Conservation (phyloP, 2,888 invertebrate genomes). For the Caradrina clavipalpis region DNA sequence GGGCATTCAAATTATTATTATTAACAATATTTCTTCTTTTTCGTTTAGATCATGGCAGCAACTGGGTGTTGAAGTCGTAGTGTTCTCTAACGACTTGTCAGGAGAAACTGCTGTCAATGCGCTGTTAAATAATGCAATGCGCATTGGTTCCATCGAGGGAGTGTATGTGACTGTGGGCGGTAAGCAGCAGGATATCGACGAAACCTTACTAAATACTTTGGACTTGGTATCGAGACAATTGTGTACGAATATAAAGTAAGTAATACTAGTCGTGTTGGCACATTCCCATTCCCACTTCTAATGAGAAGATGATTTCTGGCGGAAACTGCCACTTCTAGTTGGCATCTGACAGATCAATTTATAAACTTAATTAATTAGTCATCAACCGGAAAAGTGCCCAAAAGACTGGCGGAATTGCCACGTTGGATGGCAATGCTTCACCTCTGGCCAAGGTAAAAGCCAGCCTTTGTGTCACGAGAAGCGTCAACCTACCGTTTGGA, state of each 20-base stretch:
- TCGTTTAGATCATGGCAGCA: constrained; percentile 22
- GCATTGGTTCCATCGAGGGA: constrained; percentile 19
- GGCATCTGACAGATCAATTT: neutral
- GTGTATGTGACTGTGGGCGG: constrained; percentile 18
- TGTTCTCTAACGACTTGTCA: constrained; percentile 14
- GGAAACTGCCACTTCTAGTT: neutral
- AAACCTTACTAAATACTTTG: constrained; percentile 3
- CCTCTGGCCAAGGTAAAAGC: no score
- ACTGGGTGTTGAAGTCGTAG: constrained; percentile 19
- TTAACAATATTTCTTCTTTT: neutral
- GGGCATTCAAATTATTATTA: neutral
- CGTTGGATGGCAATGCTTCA: no score
- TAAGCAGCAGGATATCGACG: neutral
- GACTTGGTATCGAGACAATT: constrained; percentile 20
- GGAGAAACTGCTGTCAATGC: neutral
- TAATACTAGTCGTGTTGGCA: neutral
- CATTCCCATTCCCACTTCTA: no score
- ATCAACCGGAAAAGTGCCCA: no score
- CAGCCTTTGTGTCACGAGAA: no score
- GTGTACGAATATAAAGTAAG: constrained; percentile 25
- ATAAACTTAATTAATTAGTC: no score
- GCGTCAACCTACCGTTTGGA: no score
- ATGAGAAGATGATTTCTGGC: neutral
- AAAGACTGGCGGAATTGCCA: no score
- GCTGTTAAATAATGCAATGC: constrained; percentile 5